Evolutionary conservation across 37 sponge, comb jelly and placozoan species (phyloP).

Genomic region (Aplysina aerophoba): DNA sequence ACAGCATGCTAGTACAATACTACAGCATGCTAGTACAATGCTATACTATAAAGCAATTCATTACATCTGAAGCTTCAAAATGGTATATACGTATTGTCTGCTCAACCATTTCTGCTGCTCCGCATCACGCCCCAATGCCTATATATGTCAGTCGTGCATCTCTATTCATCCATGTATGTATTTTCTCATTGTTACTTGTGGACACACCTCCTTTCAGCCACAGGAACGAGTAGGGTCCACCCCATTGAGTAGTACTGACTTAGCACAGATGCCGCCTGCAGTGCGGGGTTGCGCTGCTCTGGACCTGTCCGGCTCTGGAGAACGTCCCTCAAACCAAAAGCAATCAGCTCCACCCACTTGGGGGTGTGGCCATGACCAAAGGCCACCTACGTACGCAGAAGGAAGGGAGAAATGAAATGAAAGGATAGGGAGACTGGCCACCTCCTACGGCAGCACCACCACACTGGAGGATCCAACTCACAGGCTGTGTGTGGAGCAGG

Average conservation of each 20-base stretch:
- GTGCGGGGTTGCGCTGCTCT: slow-evolving; percentile 23
- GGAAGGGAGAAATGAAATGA: neutral
- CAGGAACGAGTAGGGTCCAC: slow-evolving; percentile 30
- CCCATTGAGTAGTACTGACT: slow-evolving; percentile 42
- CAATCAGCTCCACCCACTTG: slow-evolving; percentile 54
- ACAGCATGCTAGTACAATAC: too few species aligned
- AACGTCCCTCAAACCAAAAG: slow-evolving; percentile 58
- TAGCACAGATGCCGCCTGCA: slow-evolving; percentile 48
- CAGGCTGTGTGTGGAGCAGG: neutral
- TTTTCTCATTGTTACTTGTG: neutral
- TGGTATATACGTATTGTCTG: too few species aligned
- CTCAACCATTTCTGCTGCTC: too few species aligned
- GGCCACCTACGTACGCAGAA: neutral
- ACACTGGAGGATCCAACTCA: slow-evolving; percentile 13
- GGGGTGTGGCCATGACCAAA: neutral
- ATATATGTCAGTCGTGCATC: too few species aligned
- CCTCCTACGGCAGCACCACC: neutral
- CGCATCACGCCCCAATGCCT: too few species aligned
- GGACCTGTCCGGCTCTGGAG: slow-evolving; percentile 55
- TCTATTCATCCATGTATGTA: too few species aligned
- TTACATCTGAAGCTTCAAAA: too few species aligned
- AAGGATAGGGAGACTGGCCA: neutral
- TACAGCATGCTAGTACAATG: too few species aligned
- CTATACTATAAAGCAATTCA: too few species aligned
- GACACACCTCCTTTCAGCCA: slow-evolving; percentile 7